A percentile compares a stretch with the other conserved stretches of the same genome.
phyloP scores from a whole-genome alignment of 1,140 invertebrate genomes.

The Cyrtorhinus lividipennis region DNA sequence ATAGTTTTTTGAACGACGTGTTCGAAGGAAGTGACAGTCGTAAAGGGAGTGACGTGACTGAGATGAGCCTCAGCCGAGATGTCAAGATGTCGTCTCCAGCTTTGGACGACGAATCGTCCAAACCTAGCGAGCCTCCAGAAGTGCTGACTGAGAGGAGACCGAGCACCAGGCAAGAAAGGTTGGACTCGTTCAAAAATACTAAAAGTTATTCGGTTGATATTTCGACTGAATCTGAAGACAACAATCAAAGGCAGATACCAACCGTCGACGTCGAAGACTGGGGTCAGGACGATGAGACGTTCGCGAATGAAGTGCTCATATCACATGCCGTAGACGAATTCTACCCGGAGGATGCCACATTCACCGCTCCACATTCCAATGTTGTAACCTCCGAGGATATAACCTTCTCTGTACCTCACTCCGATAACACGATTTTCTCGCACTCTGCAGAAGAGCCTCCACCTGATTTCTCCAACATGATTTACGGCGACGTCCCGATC shows the following conservation, averaged over 20 bases:
- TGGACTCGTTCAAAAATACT: conserved; percentile 28
- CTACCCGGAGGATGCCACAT: no score
- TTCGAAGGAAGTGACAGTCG: background rate
- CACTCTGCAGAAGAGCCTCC: background rate
- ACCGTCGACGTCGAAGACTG: conserved; percentile 24
- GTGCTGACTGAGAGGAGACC: conserved; percentile 25
- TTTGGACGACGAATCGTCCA: background rate
- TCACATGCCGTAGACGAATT: no score
- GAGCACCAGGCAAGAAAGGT: conserved; percentile 27
- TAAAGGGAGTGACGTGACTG: background rate
- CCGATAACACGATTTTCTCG: background rate
- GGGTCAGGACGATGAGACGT: conserved; percentile 26
- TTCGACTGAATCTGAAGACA: conserved; percentile 27
- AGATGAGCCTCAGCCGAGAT: background rate
- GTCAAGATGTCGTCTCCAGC: background rate
- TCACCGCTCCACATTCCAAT: background rate
- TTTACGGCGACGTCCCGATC: background rate
- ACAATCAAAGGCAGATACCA: conserved; percentile 19
- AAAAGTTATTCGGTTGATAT: conserved; percentile 28
- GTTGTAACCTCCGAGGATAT: background rate
- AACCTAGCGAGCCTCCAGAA: background rate
- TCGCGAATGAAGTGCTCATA: conserved; percentile 19
- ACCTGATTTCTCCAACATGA: background rate
- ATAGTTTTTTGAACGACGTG: conserved; percentile 1
- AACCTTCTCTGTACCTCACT: background rate